These are phyloP conservation scores for Papilio polytes DNA, from an alignment of 1,140 invertebrate genomes.

Conservation along the genomic window DNA sequence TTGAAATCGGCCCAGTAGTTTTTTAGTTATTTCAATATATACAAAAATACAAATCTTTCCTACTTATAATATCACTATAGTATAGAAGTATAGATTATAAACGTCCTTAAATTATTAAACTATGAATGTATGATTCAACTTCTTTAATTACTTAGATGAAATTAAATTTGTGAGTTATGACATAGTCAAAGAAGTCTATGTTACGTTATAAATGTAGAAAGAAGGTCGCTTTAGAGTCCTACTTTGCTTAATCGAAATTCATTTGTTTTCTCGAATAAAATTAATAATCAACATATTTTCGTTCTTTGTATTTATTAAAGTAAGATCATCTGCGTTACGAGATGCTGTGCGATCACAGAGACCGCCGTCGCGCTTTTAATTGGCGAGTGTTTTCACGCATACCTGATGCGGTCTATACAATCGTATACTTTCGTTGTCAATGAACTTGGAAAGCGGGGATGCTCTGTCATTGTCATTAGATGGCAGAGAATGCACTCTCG, in stretches of 20 bases:
- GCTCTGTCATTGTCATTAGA: conserved; percentile 78
- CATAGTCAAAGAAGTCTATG: neutral
- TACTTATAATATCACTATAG: no score
- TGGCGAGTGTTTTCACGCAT: conserved; percentile 76
- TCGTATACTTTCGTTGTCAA: conserved; percentile 77
- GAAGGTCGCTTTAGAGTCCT: no score
- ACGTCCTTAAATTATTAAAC: neutral
- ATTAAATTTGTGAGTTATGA: neutral
- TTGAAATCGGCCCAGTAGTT: no score
- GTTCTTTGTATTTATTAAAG: neutral
- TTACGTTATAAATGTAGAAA: neutral
- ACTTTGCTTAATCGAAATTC: no score
- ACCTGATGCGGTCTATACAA: conserved; percentile 47
- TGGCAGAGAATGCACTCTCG: conserved; percentile 79
- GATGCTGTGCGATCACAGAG: conserved; percentile 15
- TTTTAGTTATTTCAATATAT: no score
- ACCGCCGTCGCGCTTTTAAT: conserved; percentile 50
- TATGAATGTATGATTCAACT: neutral
- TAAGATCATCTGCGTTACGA: neutral
- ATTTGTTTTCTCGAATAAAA: no score
- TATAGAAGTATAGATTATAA: neutral
- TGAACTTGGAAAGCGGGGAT: conserved; percentile 82
- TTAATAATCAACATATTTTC: neutral
- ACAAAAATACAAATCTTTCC: no score
- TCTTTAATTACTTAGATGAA: neutral